These are phyloP conservation scores for Leptoteleia sp. DNA, from an alignment of 1,140 invertebrate genomes.

Conservation along the genomic window DNA sequence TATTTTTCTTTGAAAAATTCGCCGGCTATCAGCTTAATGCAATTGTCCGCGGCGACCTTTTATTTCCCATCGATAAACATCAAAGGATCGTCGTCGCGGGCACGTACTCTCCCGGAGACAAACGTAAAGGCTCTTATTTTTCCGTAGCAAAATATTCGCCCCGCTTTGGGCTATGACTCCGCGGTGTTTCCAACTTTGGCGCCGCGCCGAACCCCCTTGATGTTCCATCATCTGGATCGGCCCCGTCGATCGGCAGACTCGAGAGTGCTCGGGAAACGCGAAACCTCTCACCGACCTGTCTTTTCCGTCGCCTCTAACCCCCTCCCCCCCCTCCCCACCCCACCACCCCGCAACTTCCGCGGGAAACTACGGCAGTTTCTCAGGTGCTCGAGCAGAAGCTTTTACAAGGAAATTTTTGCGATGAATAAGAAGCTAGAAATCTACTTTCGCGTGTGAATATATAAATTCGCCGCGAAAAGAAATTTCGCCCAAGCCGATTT, in stretches of 20 bases:
- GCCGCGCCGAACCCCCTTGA: conserved; percentile 54
- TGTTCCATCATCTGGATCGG: conserved; percentile 62
- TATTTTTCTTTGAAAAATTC: background rate
- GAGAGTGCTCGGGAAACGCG: conserved; percentile 56
- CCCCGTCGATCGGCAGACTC: conserved; percentile 53
- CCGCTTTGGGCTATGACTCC: conserved; percentile 49
- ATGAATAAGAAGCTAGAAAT: conserved; percentile 58
- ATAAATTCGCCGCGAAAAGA: conserved; percentile 30
- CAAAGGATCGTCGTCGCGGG: conserved; percentile 40
- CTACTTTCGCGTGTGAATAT: conserved; percentile 50
- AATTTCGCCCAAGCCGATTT: conserved; percentile 31
- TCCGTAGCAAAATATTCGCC: conserved; percentile 52
- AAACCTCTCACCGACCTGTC: conserved; percentile 42
- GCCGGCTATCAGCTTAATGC: conserved; percentile 29
- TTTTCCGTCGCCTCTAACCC: conserved; percentile 3
- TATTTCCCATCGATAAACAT: conserved; percentile 50
- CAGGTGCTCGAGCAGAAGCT: conserved; percentile 57
- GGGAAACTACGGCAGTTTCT: conserved; percentile 46
- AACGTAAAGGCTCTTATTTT: conserved; percentile 58
- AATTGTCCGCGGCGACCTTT: conserved; percentile 46
- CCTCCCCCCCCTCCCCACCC: too few species aligned
- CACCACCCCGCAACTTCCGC: background rate
- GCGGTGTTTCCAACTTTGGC: conserved; percentile 55
- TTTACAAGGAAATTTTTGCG: conserved; percentile 56
- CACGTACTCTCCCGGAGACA: conserved; percentile 36